Conservation (phyloP, 2,888 invertebrate species). For the Quadriops clusia region DNA sequence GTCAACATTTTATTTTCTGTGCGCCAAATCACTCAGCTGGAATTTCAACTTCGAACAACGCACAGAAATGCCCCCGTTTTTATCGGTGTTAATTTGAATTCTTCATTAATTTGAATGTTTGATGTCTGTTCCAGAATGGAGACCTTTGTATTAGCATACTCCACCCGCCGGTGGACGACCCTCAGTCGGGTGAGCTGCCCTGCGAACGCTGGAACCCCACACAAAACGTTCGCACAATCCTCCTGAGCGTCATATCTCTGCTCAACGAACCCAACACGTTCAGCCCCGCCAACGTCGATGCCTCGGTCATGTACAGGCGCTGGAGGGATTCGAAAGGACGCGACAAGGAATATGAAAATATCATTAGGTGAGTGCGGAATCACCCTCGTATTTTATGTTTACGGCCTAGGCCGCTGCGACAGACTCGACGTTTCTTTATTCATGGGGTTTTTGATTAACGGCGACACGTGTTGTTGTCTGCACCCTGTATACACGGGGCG, state of each 20-base stretch:
- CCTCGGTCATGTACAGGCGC: slow-evolving; percentile 97
- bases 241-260: slow-evolving; percentile 95
- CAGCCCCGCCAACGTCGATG: slow-evolving; percentile 99
- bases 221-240: slow-evolving; percentile 96
- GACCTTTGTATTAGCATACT: slow-evolving; percentile 98
- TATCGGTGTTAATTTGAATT: too few relatives aligned
- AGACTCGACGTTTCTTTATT: too few relatives aligned
- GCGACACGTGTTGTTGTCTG: too few relatives aligned
- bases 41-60: too few relatives aligned
- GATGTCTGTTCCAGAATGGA: slow-evolving; percentile 69
- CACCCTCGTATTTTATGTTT: too few relatives aligned
- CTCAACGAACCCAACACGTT: slow-evolving; percentile 99
- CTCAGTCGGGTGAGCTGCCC: slow-evolving; percentile 95
- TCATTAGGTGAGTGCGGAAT: slow-evolving; percentile 67
- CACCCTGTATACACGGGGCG: too few relatives aligned
- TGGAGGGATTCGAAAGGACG: slow-evolving; percentile 97
- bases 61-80: too few relatives aligned
- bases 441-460: too few relatives aligned
- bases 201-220: slow-evolving; percentile 99
- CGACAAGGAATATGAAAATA: slow-evolving; percentile 98
- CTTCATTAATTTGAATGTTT: too few relatives aligned
- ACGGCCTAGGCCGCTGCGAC: too few relatives aligned
- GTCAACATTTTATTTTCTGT: too few relatives aligned
- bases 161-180: slow-evolving; percentile 98
- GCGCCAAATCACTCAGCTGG: too few relatives aligned